Conservation (phyloP, 2,113 vertebrate species). For the Riparia riparia region DNA sequence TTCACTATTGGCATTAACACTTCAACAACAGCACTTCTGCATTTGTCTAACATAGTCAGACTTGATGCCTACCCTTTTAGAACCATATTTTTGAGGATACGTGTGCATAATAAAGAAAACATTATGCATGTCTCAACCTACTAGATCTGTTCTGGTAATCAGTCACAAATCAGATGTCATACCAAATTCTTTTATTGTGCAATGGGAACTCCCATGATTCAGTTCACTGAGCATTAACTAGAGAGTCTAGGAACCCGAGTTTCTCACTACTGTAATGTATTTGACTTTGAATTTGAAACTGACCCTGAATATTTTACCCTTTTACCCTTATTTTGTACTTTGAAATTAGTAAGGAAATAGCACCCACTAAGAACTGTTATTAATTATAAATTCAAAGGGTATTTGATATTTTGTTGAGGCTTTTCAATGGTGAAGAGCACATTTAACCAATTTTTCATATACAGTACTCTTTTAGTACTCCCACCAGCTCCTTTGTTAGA, state of each 20-base stretch:
- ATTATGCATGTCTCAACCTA: neutral
- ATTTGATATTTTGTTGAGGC: neutral
- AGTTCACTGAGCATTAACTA: neutral
- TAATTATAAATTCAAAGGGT: neutral
- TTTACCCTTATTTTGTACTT: neutral
- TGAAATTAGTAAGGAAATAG: neutral
- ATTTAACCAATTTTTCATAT: conserved; percentile 1
- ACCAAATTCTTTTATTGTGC: neutral
- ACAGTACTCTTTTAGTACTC: conserved; percentile 6
- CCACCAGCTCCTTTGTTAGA: conserved; percentile 34
- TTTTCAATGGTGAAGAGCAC: neutral
- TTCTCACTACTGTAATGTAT: neutral
- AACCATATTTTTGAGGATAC: neutral
- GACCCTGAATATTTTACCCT: neutral
- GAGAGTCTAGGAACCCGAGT: neutral
- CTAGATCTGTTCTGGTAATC: neutral
- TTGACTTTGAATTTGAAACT: neutral
- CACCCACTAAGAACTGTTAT: neutral
- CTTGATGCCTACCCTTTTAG: neutral
- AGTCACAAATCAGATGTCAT: neutral
- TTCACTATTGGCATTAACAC: neutral
- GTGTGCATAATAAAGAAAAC: neutral
- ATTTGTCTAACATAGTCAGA: neutral
- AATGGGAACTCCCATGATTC: neutral
- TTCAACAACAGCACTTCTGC: neutral